A percentile compares a stretch with the other conserved stretches of the same genome.
phyloP scores from a whole-genome alignment of 2,113 vertebrate species.

The Pteronura brasiliensis region DNA sequence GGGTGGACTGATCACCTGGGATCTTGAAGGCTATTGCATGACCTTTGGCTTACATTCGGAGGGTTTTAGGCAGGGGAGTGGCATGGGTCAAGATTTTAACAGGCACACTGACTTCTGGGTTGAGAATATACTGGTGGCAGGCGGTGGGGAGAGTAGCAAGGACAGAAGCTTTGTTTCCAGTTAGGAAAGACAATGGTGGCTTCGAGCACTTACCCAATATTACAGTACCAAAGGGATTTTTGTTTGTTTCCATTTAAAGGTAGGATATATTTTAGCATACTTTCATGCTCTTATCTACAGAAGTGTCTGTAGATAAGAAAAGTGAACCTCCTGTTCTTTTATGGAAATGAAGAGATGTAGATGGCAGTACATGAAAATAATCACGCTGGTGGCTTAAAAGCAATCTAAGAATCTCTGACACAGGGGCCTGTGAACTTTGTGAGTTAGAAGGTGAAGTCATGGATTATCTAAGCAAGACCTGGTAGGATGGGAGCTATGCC shows the following conservation, averaged over 20 bases:
- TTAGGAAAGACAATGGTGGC: neutral
- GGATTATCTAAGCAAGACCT: neutral
- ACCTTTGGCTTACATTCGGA: neutral
- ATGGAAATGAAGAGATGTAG: neutral
- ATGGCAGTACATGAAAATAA: neutral
- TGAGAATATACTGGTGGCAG: neutral
- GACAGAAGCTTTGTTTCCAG: neutral
- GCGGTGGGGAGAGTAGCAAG: neutral
- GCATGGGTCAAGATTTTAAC: neutral
- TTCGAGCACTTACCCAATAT: neutral
- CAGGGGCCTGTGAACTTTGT: neutral
- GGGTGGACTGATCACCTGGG: neutral
- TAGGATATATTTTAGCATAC: neutral
- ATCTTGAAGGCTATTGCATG: neutral
- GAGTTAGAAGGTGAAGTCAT: neutral
- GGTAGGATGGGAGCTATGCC: neutral
- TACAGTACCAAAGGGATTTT: neutral
- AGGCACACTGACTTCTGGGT: neutral
- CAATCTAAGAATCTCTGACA: neutral
- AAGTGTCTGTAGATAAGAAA: neutral
- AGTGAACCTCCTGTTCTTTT: neutral
- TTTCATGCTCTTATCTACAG: neutral
- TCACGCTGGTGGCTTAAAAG: neutral
- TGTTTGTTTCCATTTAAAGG: neutral
- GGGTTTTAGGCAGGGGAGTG: neutral